Base-by-base conservation (phyloP, 2,113 vertebrate species). In the Dipodomys stephensi region DNA sequence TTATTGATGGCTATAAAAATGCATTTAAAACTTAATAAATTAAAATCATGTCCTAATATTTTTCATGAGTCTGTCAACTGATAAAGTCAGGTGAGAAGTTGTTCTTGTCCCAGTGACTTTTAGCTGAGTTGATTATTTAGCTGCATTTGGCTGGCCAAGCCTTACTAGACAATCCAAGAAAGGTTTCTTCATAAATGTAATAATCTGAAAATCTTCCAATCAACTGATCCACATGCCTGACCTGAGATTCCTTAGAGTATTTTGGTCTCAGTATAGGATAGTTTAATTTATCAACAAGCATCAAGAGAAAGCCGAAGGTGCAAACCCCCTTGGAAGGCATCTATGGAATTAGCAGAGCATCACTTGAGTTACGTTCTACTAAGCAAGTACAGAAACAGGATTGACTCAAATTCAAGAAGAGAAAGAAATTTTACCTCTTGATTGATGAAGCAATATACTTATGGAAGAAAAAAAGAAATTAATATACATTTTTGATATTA, bases 41-140 rank as follows among this genome's bases (percentile, higher is more conserved):
- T 91, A 44, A 82, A 94, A 64, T 22, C 81, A 83, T 27, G 8
- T 74, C 68, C 65, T 72, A 46, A 35, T 86, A 22, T 84, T 84
- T 88, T 79, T 90, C 25, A 65, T 19, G 23, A 79, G 53, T 74
- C 7, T 73, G 7, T 73, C 74, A 69, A 9, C 7, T 87, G 65
- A 81, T 39, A 9, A 3, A 23, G 76, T 72, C n/a, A 80, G 53
- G n/a, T 46, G 28, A 16, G 4, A 82, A 88, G 32, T 27, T 85
- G 53, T 49, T 79, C 32, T 30, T n/a, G 7, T 73, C 87, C 32
- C 22, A 10, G 11, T 76, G 3, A 22, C 23, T 15, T 9, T 57
- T 69, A 28, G 5, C 23, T 44, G 11, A 39, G 19, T 93, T 32
- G 53, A 53, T 15, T 71, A 79, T 68, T 92, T 88, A 80, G 11